Evolutionary conservation across 2,888 invertebrate genomes (phyloP), one percentile per base, ranked within the genome.

Genomic region (Proisotoma minuta): DNA sequence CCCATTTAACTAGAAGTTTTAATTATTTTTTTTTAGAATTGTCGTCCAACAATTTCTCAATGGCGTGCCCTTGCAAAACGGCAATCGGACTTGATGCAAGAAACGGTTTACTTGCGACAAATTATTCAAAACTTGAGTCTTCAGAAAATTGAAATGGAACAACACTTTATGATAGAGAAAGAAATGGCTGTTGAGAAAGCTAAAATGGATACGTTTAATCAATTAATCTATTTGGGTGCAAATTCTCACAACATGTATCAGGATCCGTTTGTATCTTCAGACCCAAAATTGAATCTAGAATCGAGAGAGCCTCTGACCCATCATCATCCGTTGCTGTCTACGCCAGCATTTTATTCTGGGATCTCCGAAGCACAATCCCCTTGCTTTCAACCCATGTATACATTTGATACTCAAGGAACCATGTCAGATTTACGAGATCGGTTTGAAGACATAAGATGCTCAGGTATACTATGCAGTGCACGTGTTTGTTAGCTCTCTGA

Each of bases 381-480:
- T 34, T 54, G 53, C 20, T 29, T 34, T 39, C 53, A 54, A 22
- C 18, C 22, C 3, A 20, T 34, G 39, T 20, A 51, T 24, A 50
- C 47, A 23, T 49, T 52, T n/a, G 52, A 60, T 51, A 60, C 58
- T 2, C 4, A 12, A 5, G 27, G 29, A 10, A 48, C 61, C 8
- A 8, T 60, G 23, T 60, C 57, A 20, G 66, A 66, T 54, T 50
- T 66, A 34, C 57, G 66, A 8, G 66, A 66, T 51, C 57, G 66
- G 2, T 66, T 58, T 23, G 62, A 66, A 48, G 66, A 63, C 20
- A 26, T 66, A 20, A 62, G 60, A 28, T 52, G 27, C 24, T 54
- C 54, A 60, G 59, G 60, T 54, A 40, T 2, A 20, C 20, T n/a
- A n/a, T 15, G 8, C 34, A 34, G 34, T 8, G 15, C 34, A 10